Base-by-base conservation (phyloP, 2,888 invertebrate species). In the Tryphoninae sp. region DNA sequence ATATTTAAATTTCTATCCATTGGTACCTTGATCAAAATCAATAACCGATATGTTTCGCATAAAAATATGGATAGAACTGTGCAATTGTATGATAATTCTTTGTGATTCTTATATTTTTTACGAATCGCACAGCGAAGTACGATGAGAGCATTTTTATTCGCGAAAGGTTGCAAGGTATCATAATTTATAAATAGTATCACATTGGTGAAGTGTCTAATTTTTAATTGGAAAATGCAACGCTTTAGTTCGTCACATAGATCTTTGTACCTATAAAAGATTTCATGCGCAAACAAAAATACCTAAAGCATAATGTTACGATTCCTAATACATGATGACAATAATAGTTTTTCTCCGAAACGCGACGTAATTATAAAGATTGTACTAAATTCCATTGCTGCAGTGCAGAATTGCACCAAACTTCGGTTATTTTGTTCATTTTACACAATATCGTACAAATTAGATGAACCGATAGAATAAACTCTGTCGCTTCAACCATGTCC, bases 291-390 rank as follows among this genome's bases (percentile, higher is more conserved):
- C 16, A 61, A 22, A 61, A 61, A 7, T 51, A 74, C 19, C 16
- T 6, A 33, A 53, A n/a, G 65, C 55, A 42, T 55, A 74, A 26
- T 19, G 7, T 62, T 51, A 61, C 16, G 64, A 58, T 78, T 78
- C 79, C 68, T 77, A 81, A 83, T 33, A 6, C 33, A 33, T 74
- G 73, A 75, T 77, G 85, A 85, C 83, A 85, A 84, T 84, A 84
- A 85, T 75, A 53, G 2, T 65, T 73, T 76, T 75, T 71, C 62
- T 49, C 19, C 23, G 16, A 67, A 72, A 22, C 13, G 45, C 62
- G 58, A 62, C 11, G 9, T 4, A 71, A 65, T 42, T 22, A 22
- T 16, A 59, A 64, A 49, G 13, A 61, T 61, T 73, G 33, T 33
- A 40, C n/a, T n/a, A 49, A 11, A 16, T 49, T 7, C 42, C 11